Evolutionary conservation across 1,140 invertebrate genomes (phyloP).

Genomic region (Drosophila kanapiae): DNA sequence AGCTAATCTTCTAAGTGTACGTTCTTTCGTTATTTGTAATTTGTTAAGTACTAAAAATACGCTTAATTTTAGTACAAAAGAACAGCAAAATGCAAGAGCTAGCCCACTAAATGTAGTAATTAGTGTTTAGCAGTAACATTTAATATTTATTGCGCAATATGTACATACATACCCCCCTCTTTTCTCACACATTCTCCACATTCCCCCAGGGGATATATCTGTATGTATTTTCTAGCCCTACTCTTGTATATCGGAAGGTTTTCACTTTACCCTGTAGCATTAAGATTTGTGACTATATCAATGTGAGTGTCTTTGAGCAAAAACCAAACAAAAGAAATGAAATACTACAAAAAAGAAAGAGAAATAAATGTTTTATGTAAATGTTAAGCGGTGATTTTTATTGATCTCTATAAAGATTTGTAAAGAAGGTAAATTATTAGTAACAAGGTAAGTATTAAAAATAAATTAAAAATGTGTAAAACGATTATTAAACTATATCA

Average conservation of each 20-base stretch:
- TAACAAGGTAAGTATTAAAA: no score
- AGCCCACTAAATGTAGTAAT: conserved; percentile 68
- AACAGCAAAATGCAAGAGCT: conserved; percentile 56
- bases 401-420: neutral
- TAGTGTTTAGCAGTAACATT: conserved; percentile 49
- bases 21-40: conserved; percentile 30
- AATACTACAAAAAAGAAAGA: conserved; percentile 65
- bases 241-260: conserved; percentile 54
- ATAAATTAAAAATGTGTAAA: no score
- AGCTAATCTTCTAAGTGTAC: conserved; percentile 35
- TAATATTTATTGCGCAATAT: conserved; percentile 53
- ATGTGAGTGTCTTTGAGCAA: conserved; percentile 77
- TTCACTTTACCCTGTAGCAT: conserved; percentile 25
- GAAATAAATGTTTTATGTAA: conserved; percentile 83
- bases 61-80: conserved; percentile 81
- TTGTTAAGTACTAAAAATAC: conserved; percentile 54
- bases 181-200: conserved; percentile 26
- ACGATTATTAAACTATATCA: no score
- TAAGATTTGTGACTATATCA: conserved; percentile 63
- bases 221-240: conserved; percentile 43
- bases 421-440: conserved; percentile 7
- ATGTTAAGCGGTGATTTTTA: conserved; percentile 57
- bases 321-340: conserved; percentile 43
- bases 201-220: conserved; percentile 32
- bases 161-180: conserved; percentile 34